Conservation (phyloP, 2,113 vertebrate genomes). For the Microcebus tavaratra region DNA sequence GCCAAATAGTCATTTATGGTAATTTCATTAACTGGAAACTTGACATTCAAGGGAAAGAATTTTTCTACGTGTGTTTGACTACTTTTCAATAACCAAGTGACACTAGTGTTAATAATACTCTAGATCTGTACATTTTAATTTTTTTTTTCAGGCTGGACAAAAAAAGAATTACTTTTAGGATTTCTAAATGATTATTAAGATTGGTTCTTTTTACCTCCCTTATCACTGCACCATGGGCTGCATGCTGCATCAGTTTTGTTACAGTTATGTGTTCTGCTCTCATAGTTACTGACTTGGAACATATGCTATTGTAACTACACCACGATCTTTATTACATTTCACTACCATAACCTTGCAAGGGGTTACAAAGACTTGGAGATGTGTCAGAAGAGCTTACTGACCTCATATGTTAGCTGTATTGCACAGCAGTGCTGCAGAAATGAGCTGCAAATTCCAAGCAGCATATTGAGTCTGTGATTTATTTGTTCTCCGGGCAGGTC, state of each 20-base stretch:
- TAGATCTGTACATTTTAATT: conserved; percentile 54
- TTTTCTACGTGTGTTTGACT: neutral
- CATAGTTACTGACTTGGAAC: conserved; percentile 76
- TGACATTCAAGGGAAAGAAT: neutral
- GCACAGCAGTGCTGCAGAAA: conserved; percentile 63
- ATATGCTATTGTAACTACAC: conserved; percentile 79
- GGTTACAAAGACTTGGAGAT: conserved; percentile 76
- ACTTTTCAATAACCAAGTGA: neutral
- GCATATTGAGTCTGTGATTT: conserved; percentile 81
- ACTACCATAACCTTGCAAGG: conserved; percentile 75
- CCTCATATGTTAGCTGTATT: conserved; percentile 78
- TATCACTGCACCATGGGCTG: conserved; percentile 10
- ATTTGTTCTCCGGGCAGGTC: conserved; percentile 81
- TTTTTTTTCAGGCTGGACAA: conserved; percentile 38
- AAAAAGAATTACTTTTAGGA: conserved; percentile 1
- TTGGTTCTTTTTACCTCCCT: neutral
- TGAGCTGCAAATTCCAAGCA: conserved; percentile 81
- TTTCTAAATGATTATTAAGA: neutral
- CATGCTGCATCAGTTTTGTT: conserved; percentile 54
- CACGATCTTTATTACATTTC: conserved; percentile 78
- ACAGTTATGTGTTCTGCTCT: conserved; percentile 65
- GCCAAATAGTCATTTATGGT: neutral
- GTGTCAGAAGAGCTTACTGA: conserved; percentile 82
- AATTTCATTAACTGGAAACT: neutral
- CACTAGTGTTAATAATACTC: neutral